Percentiles rank a stretch among this genome's conserved stretches.
phyloP scores from a whole-genome alignment of 64 coral and sea anemone species.

The Trachythela sp. region DNA sequence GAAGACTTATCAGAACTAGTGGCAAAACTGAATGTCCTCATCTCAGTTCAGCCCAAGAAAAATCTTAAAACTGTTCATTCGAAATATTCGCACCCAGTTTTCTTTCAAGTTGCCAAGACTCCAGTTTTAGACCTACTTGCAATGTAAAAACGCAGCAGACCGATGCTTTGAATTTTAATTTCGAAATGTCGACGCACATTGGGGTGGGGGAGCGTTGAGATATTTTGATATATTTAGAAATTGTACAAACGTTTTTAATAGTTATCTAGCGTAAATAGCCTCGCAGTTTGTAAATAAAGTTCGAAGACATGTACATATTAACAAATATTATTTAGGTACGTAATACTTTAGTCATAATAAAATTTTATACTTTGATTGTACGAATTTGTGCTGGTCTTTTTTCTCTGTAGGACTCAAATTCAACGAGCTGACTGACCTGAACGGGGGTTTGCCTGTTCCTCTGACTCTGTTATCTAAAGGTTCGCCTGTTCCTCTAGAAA shows the following conservation, averaged over 20 bases:
- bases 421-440: no score
- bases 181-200: no score
- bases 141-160: constrained; percentile 38
- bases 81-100: constrained; percentile 90
- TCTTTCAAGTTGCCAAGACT: constrained; percentile 80
- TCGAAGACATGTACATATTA: background rate
- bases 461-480: no score
- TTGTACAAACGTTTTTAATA: background rate
- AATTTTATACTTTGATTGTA: no score
- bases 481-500: no score
- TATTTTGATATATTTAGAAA: background rate
- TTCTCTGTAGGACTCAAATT: no score
- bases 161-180: no score
- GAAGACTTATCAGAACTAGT: constrained; percentile 68
- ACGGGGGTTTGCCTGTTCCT: no score
- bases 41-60: constrained; percentile 72
- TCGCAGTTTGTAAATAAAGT: background rate
- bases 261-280: background rate
- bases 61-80: constrained; percentile 82
- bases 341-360: background rate
- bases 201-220: no score
- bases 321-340: background rate
- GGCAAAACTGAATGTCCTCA: constrained; percentile 70
- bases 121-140: constrained; percentile 67
- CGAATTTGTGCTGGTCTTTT: no score